A percentile compares a stretch with the other conserved stretches of the same genome.
These are phyloP conservation scores for Polietes domitor DNA, from an alignment of 2,888 invertebrate genomes.

Conservation along the genomic window DNA sequence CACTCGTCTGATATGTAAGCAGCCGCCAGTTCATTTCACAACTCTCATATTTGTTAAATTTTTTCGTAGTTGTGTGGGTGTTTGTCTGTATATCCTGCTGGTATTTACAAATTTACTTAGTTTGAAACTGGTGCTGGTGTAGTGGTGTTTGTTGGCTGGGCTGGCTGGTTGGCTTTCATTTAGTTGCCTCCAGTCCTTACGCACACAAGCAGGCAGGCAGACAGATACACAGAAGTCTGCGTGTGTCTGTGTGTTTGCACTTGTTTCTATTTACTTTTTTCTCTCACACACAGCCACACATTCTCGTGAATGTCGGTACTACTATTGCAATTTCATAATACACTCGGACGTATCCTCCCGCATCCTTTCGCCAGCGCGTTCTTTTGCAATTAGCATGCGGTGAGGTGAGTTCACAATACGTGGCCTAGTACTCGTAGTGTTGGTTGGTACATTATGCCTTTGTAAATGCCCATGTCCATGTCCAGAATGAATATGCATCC, in stretches of 20 bases:
- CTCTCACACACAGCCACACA: neutral
- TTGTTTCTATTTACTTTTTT: slow-evolving; percentile 37
- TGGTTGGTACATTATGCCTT: slow-evolving; percentile 45
- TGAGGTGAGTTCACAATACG: slow-evolving; percentile 16
- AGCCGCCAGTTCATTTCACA: slow-evolving; percentile 10
- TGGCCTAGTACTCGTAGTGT: neutral
- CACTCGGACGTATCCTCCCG: slow-evolving; percentile 35
- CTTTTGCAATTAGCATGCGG: slow-evolving; percentile 59
- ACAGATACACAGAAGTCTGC: too few species aligned
- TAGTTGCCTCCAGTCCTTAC: neutral
- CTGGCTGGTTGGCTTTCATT: slow-evolving; percentile 8
- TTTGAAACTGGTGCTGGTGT: neutral
- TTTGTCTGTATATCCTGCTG: too few species aligned
- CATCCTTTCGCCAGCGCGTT: slow-evolving; percentile 43
- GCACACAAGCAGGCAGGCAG: neutral
- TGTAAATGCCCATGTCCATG: neutral
- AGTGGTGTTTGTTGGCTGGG: neutral
- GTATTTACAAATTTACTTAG: slow-evolving; percentile 24
- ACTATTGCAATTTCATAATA: neutral
- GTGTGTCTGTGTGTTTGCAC: neutral
- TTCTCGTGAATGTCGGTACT: too few species aligned
- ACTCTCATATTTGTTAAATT: neutral
- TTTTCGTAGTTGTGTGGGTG: neutral
- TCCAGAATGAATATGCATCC: slow-evolving; percentile 2
- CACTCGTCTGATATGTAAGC: neutral